These are phyloP conservation scores for Alca torda DNA, from an alignment of 2,797 vertebrate species.

Conservation along the genomic window DNA sequence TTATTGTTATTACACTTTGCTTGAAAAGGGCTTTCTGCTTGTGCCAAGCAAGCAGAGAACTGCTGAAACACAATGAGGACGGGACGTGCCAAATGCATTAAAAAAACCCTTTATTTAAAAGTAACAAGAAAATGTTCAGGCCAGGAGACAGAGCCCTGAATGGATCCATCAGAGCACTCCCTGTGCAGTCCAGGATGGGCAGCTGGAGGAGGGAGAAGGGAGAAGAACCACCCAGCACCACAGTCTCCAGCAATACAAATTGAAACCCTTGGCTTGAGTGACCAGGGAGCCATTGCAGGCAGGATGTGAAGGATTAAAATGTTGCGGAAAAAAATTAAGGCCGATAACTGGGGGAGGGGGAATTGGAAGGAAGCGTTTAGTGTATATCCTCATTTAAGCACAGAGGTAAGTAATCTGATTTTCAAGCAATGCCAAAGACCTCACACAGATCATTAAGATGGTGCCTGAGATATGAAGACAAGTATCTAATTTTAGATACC, in stretches of 20 bases:
- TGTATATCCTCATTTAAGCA: not conserved
- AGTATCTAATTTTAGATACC: constrained; percentile 57
- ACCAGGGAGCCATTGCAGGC: not conserved
- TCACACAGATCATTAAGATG: constrained; percentile 67
- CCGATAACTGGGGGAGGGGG: not conserved
- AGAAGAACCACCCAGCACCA: not conserved
- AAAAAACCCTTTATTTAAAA: not conserved
- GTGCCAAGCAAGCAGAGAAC: not conserved
- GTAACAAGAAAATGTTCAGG: not conserved
- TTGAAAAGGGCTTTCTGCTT: not conserved
- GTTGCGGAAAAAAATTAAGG: not conserved
- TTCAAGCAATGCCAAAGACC: constrained; percentile 52
- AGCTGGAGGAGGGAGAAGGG: not conserved
- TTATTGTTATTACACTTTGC: not conserved
- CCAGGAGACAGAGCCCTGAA: not conserved
- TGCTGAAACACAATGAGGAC: not conserved
- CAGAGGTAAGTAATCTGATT: constrained; percentile 50
- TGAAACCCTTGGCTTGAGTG: not conserved
- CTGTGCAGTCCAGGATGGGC: not conserved
- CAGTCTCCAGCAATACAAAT: not conserved
- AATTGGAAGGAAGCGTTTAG: constrained; percentile 12
- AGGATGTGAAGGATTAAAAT: not conserved
- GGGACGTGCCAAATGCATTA: not conserved
- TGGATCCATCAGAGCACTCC: not conserved
- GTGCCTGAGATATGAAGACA: constrained; percentile 51